Percentiles rank a stretch among this genome's conserved stretches.
Conservation (phyloP, 1,140 invertebrate species). For the Drosophila sp. region DNA sequence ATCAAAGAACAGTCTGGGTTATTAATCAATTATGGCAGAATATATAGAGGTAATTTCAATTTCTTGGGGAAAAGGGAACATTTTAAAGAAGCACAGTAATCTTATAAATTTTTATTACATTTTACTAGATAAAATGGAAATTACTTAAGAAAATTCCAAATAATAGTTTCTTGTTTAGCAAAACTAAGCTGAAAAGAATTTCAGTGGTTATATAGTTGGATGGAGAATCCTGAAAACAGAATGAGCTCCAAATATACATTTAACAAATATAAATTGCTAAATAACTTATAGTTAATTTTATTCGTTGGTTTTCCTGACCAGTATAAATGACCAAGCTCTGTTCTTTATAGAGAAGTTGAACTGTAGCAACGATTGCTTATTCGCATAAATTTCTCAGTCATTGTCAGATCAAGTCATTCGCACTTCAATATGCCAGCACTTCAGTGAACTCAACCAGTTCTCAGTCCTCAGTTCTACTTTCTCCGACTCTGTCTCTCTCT, state of each 20-base stretch:
- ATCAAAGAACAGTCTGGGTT: neutral
- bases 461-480: neutral
- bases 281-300: too few species aligned
- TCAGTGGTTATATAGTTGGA: too few species aligned
- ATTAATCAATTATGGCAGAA: too few species aligned
- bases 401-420: conserved; percentile 28
- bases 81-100: neutral
- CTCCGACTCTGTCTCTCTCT: conserved; percentile 1
- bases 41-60: too few species aligned
- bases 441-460: neutral
- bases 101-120: neutral
- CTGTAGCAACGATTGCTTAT: conserved; percentile 24
- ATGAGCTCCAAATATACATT: too few species aligned
- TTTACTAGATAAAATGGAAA: neutral
- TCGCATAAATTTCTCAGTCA: conserved; percentile 37
- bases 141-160: too few species aligned
- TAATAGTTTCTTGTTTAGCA: too few species aligned
- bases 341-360: conserved; percentile 2
- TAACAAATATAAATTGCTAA: too few species aligned
- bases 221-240: too few species aligned
- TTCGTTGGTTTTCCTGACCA: neutral
- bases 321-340: neutral
- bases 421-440: conserved; percentile 30
- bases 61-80: too few species aligned
- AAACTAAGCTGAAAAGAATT: too few species aligned